A percentile compares a stretch with the other conserved stretches of the same genome.
These are phyloP conservation scores for Bombus pascuorum DNA, from an alignment of 1,140 invertebrate genomes.

Conservation along the genomic window DNA sequence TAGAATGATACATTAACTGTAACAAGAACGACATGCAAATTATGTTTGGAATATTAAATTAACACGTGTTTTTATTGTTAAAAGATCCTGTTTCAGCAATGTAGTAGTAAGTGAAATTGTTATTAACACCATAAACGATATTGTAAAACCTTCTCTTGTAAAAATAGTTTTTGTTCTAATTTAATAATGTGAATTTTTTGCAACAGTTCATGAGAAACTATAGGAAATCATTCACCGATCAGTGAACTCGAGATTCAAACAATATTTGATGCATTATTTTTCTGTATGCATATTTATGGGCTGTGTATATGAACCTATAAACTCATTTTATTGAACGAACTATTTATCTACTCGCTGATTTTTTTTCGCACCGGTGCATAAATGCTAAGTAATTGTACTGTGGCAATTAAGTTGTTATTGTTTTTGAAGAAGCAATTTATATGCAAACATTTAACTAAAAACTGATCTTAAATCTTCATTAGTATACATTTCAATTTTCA, in stretches of 20 bases:
- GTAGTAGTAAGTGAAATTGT: conserved; percentile 25
- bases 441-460: conserved; percentile 5
- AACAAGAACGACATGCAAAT: conserved; percentile 9
- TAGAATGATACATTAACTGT: background rate
- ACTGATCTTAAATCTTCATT: background rate
- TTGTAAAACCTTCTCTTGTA: conserved; percentile 30
- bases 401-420: conserved; percentile 40
- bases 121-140: conserved; percentile 13
- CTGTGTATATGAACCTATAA: conserved; percentile 55
- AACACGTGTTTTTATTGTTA: conserved; percentile 10
- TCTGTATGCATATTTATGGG: conserved; percentile 51
- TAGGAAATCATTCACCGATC: conserved; percentile 18
- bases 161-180: conserved; percentile 23
- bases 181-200: conserved; percentile 7
- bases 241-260: conserved; percentile 18
- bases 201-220: conserved; percentile 11
- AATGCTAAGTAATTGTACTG: conserved; percentile 33
- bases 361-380: conserved; percentile 46
- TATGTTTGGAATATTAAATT: conserved; percentile 7
- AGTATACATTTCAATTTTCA: background rate
- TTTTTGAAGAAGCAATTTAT: conserved; percentile 51
- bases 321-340: conserved; percentile 49
- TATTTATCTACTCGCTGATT: conserved; percentile 51
- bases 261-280: conserved; percentile 49
- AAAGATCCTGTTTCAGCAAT: background rate